phyloP scores from a whole-genome alignment of 2,888 invertebrate genomes.

The Leptinotarsa juncta region DNA sequence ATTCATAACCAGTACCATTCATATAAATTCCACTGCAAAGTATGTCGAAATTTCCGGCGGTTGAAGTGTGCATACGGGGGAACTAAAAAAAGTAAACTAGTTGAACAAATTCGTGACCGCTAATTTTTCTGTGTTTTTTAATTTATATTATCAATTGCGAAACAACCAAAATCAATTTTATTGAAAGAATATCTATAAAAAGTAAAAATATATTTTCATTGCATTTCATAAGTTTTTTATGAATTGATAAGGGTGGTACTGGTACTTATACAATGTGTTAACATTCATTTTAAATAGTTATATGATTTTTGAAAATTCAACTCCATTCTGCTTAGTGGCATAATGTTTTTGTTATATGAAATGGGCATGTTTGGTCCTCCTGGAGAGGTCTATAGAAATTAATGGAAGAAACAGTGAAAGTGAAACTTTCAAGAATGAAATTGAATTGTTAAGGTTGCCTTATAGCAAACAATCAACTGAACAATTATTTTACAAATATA shows the following conservation, averaged over 20 bases:
- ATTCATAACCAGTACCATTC: slow-evolving; percentile 32
- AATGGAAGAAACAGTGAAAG: background rate
- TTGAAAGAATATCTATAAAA: background rate
- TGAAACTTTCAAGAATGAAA: background rate
- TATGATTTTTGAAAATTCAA: background rate
- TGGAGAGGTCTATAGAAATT: background rate
- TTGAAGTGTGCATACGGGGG: background rate
- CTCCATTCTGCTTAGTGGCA: background rate
- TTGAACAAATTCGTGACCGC: background rate
- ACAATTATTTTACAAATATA: slow-evolving; percentile 34
- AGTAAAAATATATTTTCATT: background rate
- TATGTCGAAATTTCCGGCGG: slow-evolving; percentile 16
- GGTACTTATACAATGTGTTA: background rate
- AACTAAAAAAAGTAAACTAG: background rate
- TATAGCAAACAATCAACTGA: slow-evolving; percentile 8
- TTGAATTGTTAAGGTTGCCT: background rate
- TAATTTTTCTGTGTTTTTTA: no score
- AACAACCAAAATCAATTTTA: background rate
- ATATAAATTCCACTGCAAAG: slow-evolving; percentile 6
- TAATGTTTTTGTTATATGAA: no score
- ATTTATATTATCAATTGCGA: background rate
- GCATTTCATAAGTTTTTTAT: no score
- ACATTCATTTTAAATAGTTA: slow-evolving; percentile 7
- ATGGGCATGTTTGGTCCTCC: no score
- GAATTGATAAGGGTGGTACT: background rate